A percentile compares a stretch with the other conserved stretches of the same genome.
Evolutionary conservation across 1,140 invertebrate species (phyloP).

Genomic region (Pararge aegeria): DNA sequence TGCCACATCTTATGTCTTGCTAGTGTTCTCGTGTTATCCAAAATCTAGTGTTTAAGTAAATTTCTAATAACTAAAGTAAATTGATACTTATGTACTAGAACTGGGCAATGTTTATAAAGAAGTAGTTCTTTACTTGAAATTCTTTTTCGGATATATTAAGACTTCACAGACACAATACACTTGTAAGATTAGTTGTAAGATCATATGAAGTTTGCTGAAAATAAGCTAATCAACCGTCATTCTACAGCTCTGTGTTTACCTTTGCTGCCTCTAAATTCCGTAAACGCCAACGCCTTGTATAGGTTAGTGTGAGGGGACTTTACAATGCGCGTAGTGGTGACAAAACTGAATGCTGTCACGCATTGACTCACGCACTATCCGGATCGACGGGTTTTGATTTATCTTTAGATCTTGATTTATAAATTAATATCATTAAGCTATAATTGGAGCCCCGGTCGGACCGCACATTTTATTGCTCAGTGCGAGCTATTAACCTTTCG

Average conservation of each 20-base stretch:
- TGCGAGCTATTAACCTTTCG: constrained; percentile 44
- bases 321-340: constrained; percentile 19
- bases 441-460: constrained; percentile 49
- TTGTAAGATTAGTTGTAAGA: too few species aligned
- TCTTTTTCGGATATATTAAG: too few species aligned
- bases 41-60: too few species aligned
- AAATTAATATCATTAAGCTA: constrained; percentile 64
- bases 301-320: constrained; percentile 7
- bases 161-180: too few species aligned
- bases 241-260: neutral
- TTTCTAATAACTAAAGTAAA: too few species aligned
- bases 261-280: neutral
- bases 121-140: too few species aligned
- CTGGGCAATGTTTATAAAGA: too few species aligned
- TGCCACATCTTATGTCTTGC: too few species aligned
- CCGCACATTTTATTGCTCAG: constrained; percentile 39
- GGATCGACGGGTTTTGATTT: constrained; percentile 38
- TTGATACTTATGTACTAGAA: too few species aligned
- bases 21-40: too few species aligned
- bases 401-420: constrained; percentile 55
- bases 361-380: constrained; percentile 44
- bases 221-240: neutral
- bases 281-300: neutral
- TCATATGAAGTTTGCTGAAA: neutral
- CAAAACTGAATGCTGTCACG: constrained; percentile 30